Percentiles rank a stretch among this genome's conserved stretches.
Conservation (phyloP, 1,140 invertebrate species). For the Sipha flava region DNA sequence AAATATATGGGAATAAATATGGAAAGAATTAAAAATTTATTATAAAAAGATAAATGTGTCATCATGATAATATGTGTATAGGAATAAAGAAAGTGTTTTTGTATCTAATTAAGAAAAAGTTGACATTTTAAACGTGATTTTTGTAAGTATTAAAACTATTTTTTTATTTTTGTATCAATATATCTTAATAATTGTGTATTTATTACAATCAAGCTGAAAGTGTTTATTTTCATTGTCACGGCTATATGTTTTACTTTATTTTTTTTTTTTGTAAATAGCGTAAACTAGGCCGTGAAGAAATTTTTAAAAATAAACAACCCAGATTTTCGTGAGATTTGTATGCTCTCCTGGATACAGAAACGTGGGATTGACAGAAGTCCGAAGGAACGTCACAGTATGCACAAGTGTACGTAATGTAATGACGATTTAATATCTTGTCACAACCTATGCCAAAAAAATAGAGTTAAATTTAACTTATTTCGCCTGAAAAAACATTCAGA, state of each 20-base stretch:
- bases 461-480: constrained; percentile 32
- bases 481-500: constrained; percentile 26
- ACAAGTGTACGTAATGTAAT: constrained; percentile 30
- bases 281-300: constrained; percentile 11
- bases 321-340: constrained; percentile 17
- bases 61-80: too few relatives aligned
- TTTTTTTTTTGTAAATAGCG: background rate
- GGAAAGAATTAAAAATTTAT: too few relatives aligned
- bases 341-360: constrained; percentile 31
- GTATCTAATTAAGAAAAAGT: too few relatives aligned
- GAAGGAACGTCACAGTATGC: constrained; percentile 24
- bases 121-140: too few relatives aligned
- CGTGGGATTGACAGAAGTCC: constrained; percentile 28
- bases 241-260: background rate
- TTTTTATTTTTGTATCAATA: background rate
- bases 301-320: constrained; percentile 30
- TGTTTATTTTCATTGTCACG: constrained; percentile 13
- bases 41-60: too few relatives aligned
- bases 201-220: background rate
- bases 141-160: too few relatives aligned
- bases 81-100: too few relatives aligned
- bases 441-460: constrained; percentile 31
- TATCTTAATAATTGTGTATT: background rate
- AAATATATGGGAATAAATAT: too few relatives aligned
- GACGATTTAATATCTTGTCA: constrained; percentile 33